Percentiles rank a stretch among this genome's conserved stretches.
Conservation (phyloP, 2,888 invertebrate genomes). For the Ornithoptera alexandrae region DNA sequence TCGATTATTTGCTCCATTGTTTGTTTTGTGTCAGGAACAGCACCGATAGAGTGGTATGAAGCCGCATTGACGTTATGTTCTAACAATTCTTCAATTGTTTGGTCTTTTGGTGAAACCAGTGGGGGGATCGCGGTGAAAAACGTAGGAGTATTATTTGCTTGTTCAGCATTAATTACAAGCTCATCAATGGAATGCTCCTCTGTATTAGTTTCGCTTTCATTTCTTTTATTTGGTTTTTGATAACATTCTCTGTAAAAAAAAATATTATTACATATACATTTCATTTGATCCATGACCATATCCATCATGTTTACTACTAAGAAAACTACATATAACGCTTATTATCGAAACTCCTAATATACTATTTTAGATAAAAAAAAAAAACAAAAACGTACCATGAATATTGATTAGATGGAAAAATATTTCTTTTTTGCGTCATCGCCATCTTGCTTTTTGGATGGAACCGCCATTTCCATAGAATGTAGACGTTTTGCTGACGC, state of each 20-base stretch:
- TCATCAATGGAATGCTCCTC: not conserved
- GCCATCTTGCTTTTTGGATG: conserved; percentile 32
- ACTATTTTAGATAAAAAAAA: conserved; percentile 18
- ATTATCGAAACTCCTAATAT: too few relatives aligned
- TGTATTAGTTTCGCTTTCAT: conserved; percentile 26
- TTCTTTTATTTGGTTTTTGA: conserved; percentile 19
- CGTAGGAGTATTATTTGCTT: conserved; percentile 1
- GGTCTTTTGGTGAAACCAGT: not conserved
- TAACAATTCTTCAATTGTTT: not conserved
- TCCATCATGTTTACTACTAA: not conserved
- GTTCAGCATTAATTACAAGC: not conserved
- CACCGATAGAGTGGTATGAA: conserved; percentile 1
- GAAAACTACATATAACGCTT: too few relatives aligned
- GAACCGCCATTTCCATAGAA: not conserved
- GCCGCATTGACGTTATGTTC: not conserved
- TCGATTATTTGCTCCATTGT: not conserved
- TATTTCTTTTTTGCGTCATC: conserved; percentile 8
- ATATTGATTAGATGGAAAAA: not conserved
- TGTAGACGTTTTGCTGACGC: not conserved
- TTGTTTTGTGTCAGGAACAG: not conserved
- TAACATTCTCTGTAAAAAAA: conserved; percentile 32
- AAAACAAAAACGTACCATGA: conserved; percentile 32
- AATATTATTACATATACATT: not conserved
- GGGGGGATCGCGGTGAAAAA: conserved; percentile 12
- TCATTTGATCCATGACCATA: not conserved